phyloP scores from a whole-genome alignment of 2,113 vertebrate species.

The Macroglossus sobrinus region DNA sequence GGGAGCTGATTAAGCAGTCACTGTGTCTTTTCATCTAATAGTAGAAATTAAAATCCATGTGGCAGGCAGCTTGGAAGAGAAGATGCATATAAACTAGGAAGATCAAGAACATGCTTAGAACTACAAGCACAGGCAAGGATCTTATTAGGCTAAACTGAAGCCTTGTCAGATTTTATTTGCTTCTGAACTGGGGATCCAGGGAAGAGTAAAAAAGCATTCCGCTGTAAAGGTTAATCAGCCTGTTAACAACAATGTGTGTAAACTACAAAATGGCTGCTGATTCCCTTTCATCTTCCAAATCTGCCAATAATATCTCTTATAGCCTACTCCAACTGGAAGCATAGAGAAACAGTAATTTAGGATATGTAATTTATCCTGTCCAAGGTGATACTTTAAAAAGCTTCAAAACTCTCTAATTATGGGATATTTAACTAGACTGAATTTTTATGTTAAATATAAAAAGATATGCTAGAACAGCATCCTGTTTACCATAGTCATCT shows the following conservation, averaged over 20 bases:
- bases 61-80: not conserved
- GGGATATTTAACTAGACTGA: not conserved
- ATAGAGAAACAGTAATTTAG: not conserved
- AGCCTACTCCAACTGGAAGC: not conserved
- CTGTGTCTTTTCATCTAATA: not conserved
- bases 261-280: not conserved
- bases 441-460: not conserved
- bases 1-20: not conserved
- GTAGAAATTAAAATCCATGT: not conserved
- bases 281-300: not conserved
- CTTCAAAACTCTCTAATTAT: not conserved
- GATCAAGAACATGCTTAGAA: not conserved
- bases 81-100: not conserved
- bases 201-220: not conserved
- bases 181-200: not conserved
- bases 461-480: not conserved
- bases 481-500: not conserved
- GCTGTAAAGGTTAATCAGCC: not conserved
- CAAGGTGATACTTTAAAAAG: not conserved
- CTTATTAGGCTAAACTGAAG: not conserved
- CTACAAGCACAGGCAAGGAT: not conserved
- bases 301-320: not conserved
- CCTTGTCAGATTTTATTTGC: not conserved
- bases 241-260: not conserved
- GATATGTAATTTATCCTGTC: not conserved